Conservation (phyloP, 2,888 invertebrate genomes). For the Tenthredo distinguenda region DNA sequence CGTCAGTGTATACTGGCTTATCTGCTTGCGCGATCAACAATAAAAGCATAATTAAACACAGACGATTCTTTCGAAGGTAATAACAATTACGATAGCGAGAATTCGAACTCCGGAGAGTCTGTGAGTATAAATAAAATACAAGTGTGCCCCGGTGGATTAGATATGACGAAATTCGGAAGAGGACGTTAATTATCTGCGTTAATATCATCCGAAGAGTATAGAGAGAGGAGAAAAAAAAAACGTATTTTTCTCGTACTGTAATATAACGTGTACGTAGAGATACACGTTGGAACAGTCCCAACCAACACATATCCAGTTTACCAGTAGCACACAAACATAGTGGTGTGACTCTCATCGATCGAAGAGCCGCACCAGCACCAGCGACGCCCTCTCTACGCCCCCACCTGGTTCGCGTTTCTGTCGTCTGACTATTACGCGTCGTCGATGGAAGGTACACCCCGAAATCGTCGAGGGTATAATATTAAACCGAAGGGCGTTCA, state of each 20-base stretch:
- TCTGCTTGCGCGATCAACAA: constrained; percentile 34
- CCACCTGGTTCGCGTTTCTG: constrained; percentile 53
- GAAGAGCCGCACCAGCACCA: constrained; percentile 64
- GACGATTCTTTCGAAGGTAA: constrained; percentile 19
- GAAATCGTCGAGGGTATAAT: background rate
- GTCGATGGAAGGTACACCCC: constrained; percentile 45
- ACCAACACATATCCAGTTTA: background rate
- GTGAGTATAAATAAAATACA: background rate
- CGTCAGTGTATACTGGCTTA: constrained; percentile 12
- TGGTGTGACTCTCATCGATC: constrained; percentile 67
- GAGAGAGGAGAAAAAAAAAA: background rate
- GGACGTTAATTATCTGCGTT: background rate
- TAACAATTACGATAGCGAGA: background rate
- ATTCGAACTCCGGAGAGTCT: background rate
- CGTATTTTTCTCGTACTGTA: background rate
- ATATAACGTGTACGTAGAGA: background rate
- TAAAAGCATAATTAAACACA: constrained; percentile 43
- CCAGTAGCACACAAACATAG: constrained; percentile 8
- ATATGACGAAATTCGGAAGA: background rate
- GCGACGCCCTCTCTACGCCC: constrained; percentile 65
- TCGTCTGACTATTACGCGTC: constrained; percentile 53
- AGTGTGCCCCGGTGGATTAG: background rate
- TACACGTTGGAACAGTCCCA: background rate
- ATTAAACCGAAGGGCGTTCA: constrained; percentile 13
- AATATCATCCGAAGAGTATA: background rate